Evolutionary conservation across 2,888 invertebrate genomes (phyloP), one percentile per base, ranked within the genome.

Genomic region (Ametastegia equiseti): DNA sequence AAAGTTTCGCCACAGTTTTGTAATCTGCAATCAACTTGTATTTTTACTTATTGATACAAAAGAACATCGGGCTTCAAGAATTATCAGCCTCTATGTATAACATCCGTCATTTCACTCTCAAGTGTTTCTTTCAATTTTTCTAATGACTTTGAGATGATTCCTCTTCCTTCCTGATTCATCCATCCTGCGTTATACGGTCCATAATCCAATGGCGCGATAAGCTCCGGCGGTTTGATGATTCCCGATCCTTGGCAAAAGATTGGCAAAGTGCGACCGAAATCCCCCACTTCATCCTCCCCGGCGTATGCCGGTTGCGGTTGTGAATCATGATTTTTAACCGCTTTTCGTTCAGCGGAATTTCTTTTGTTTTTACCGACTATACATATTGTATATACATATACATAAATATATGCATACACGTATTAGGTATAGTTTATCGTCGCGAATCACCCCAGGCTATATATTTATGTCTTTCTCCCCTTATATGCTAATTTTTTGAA

Each of bases 271-370:
- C 11, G 27, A 27, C 23, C 30, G 27, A 45, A 71, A 45, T n/a
- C n/a, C n/a, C n/a, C n/a, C n/a, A n/a, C n/a, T n/a, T n/a, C n/a
- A 47, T 71, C 71, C 47, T 27, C 47, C 45, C 2, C 13, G n/a
- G 23, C 5, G 0, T 30, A 15, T 23, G 27, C 45, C 11, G 7
- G 36, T 23, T 19, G 27, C 23, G 42, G 23, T 3, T 36, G 57
- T 86, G 86, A 86, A 83, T 86, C 87, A 86, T 50, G 27, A 75
- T 85, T 80, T 84, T 69, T 73, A 83, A 81, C 73, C 65, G 54
- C 83, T 77, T 82, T 78, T 73, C 82, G 80, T 82, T 84, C 82
- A 81, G 54, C 30, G 57, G 84, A 87, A 86, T 82, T 81, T 81
- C 80, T 84, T 84, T 84, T 75, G 77, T 81, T 54, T 71, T 71